Evolutionary conservation across 2,113 vertebrate species (phyloP), one percentile per base, ranked within the genome.

Genomic region (Ammodramus savannarum): DNA sequence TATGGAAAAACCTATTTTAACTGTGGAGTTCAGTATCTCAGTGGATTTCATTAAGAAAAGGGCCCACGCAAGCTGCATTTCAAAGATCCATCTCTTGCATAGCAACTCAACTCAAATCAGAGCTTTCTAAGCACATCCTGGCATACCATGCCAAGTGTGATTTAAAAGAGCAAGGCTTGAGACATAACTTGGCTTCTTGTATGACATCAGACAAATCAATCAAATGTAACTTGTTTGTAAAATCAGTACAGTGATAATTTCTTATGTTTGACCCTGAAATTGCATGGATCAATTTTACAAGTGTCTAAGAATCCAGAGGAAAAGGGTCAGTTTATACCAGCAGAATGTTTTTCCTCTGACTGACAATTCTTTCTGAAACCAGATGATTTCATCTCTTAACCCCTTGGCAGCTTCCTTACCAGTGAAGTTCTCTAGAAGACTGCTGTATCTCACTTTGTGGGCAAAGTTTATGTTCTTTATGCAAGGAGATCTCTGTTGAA

Each of bases 21-120:
- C 46, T 11, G 9, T 66, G 21, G 63, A 92, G 67, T 86, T 87
- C 95, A 39, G 68, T 55, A 80, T 83, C 92, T 92, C 75, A 43
- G 82, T 58, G 85, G 92, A 90, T 95, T 95, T 93, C 88, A 88
- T 96, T 93, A 95, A 93, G 91, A 83, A 96, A 83, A 91, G 82
- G 87, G 59, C 91, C 85, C 85, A 89, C 46, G 89, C 51, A 90
- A 83, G 51, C 63, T 96, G 85, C 58, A 71, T 71, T 76, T 87
- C 72, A 67, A 73, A 59, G 51, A 76, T 77, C 59, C 5, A 13
- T 66, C 6, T 2, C 85, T 86, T 66, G 39, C 68, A 23, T 16
- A 84, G 72, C 67, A 93, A 73, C 34, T 79, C n/a, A 73, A 69
- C 39, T 46, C 14, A 73, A 61, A 62, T 57, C 71, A 46, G 25